phyloP scores from a whole-genome alignment of 2,888 invertebrate species.

The Drosophila kuntzei region DNA sequence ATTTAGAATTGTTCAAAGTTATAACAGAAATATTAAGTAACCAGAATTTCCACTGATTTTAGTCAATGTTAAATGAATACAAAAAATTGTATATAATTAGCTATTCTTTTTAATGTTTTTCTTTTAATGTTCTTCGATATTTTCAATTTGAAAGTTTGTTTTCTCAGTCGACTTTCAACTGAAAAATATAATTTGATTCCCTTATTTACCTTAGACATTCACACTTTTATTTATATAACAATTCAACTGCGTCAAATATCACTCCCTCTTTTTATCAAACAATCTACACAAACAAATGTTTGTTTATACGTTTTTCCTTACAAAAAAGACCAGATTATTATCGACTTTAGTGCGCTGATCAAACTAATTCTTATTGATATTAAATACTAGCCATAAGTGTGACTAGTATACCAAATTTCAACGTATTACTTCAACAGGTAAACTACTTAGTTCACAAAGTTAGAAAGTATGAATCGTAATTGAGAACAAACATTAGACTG shows the following conservation, averaged over 20 bases:
- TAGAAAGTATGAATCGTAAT: neutral
- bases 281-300: neutral
- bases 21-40: too few species aligned
- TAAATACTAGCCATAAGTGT: neutral
- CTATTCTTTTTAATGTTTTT: neutral
- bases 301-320: neutral
- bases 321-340: neutral
- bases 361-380: neutral
- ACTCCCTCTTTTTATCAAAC: neutral
- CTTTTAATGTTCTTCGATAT: neutral
- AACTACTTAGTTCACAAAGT: neutral
- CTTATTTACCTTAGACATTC: neutral
- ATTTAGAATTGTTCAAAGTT: too few species aligned
- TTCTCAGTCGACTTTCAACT: neutral
- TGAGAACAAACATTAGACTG: neutral
- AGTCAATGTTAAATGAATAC: too few species aligned
- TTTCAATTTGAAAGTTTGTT: neutral
- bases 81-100: too few species aligned
- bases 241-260: neutral
- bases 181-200: neutral
- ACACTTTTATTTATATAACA: neutral
- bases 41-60: too few species aligned
- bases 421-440: neutral
- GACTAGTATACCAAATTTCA: neutral
- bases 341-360: neutral